phyloP scores from a whole-genome alignment of 1,140 invertebrate species.

The Phymorhynchus buccinoides region DNA sequence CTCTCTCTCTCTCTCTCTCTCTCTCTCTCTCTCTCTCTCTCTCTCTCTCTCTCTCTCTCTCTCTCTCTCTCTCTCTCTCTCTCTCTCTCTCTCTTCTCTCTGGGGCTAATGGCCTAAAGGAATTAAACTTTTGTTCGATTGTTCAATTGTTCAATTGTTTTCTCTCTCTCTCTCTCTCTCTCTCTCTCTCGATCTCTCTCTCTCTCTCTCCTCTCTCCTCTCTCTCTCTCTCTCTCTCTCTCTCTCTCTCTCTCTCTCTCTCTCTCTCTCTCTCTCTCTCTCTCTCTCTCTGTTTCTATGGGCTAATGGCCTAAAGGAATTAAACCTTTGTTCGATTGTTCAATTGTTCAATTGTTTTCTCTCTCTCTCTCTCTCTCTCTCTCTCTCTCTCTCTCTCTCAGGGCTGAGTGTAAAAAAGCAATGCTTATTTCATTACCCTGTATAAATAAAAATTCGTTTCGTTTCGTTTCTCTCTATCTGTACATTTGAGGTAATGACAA shows the following conservation, averaged over 20 bases:
- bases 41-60: neutral
- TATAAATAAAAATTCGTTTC: neutral
- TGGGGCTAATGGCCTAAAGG: no score
- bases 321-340: no score
- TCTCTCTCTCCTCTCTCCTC: neutral
- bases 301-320: no score
- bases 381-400: no score
- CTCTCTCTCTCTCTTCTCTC: neutral
- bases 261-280: neutral
- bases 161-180: neutral
- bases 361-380: no score
- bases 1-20: conserved; percentile 7
- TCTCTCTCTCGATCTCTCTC: neutral
- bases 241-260: neutral
- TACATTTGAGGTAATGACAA: no score
- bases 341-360: neutral
- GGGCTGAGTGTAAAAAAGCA: no score
- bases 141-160: no score
- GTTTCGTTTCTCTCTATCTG: no score
- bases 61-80: neutral
- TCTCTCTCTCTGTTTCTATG: neutral
- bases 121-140: no score
- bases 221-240: conserved; percentile 1
- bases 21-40: neutral
- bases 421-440: no score